Evolutionary conservation across 2,797 vertebrate species (phyloP).

Genomic region (Dermochelys coriacea): DNA sequence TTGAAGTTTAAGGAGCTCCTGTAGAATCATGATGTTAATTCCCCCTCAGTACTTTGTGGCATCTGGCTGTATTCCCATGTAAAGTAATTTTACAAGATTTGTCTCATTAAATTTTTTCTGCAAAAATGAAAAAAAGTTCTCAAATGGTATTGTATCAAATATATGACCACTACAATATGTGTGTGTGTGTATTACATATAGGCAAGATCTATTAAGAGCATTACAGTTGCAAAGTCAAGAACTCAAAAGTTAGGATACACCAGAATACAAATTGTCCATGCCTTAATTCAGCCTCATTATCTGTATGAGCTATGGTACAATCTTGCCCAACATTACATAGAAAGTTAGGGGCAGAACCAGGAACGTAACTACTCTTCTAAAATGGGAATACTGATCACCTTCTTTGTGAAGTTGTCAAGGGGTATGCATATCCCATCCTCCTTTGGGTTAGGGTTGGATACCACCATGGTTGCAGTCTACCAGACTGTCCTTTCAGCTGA

Average conservation of each 20-base stretch:
- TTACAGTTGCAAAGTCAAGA: too few species aligned
- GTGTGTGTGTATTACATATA: too few species aligned
- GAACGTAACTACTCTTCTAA: neutral
- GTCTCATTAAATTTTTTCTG: conserved; percentile 37
- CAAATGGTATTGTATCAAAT: neutral
- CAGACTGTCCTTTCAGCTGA: too few species aligned
- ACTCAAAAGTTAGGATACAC: too few species aligned
- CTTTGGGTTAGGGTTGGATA: too few species aligned
- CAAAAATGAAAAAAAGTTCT: conserved; percentile 14
- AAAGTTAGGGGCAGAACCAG: neutral
- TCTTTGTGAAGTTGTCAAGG: neutral
- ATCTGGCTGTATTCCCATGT: conserved; percentile 52
- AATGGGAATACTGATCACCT: neutral
- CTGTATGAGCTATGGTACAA: neutral
- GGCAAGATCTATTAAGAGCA: too few species aligned
- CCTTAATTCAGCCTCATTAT: neutral
- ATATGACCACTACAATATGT: neutral
- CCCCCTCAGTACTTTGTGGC: conserved; percentile 29
- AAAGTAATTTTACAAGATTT: conserved; percentile 48
- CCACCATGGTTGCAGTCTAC: too few species aligned
- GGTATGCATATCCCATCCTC: too few species aligned
- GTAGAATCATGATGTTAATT: conserved; percentile 41
- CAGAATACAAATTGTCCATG: too few species aligned
- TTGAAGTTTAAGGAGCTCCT: conserved; percentile 56
- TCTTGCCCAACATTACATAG: neutral